Evolutionary conservation across 2,888 invertebrate genomes (phyloP), one percentile per base, ranked within the genome.

Genomic region (Eupithecia centaureata): DNA sequence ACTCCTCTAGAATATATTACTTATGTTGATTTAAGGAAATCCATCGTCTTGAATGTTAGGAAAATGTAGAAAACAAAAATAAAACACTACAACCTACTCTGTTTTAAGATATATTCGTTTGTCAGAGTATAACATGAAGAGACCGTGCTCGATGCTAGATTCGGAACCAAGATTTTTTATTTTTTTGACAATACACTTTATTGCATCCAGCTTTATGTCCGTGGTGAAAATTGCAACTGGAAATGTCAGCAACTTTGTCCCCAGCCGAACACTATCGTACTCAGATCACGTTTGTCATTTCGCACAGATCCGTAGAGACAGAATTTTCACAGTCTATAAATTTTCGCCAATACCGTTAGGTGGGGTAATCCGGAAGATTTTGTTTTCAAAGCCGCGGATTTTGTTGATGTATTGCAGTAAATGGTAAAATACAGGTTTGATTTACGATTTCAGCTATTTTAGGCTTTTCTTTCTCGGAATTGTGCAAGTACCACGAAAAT

Each of bases 241-340:
- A 18, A 57, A 30, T 60, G 58, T 61, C 67, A 58, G 61, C 67
- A 68, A 73, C 65, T 71, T 70, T 70, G 72, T 76, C 61, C 73
- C 73, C 70, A 65, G 73, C 28, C 56, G 42, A 57, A 38, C 42
- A n/a, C 63, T 10, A 65, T 79, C 71, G 62, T 38, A 86, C 76
- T 76, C 90, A 38, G 76, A 81, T 87, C 90, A 90, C 90, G 89
- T 89, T 86, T 87, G 87, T 88, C 89, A 89, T 89, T 86, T 83
- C 85, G 82, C 81, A 81, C 77, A 79, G 84, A 88, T 85, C 85
- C 84, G 81, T 77, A 79, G 82, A 83, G 82, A 82, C 79, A 79
- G 84, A 86, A 84, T 87, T 88, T 89, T 89, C 88, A 88, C 90
- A 90, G 85, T 89, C 88, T 88, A 90, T 89, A 89, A 88, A 90